Evolutionary conservation across 2,797 vertebrate species (phyloP).

Genomic region (Sternotherus odoratus): DNA sequence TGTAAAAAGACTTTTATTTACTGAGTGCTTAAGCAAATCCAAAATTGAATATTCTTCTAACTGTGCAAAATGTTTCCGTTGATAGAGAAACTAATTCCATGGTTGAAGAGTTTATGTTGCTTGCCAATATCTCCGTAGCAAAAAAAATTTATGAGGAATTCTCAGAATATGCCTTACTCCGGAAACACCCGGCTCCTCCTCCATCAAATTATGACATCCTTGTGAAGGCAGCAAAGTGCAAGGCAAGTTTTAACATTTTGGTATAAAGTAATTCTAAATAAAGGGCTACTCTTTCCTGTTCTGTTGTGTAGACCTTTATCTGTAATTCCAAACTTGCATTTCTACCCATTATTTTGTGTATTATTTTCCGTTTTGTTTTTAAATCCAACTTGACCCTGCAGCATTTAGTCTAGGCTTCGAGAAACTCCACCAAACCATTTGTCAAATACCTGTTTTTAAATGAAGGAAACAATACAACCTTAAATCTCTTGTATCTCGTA

Average conservation of each 20-base stretch:
- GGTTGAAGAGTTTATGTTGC: slow-evolving; percentile 99
- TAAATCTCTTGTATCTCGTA: background rate
- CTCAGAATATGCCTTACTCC: slow-evolving; percentile 92
- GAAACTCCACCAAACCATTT: background rate
- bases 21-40: background rate
- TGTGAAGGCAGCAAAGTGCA: slow-evolving; percentile 91
- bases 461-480: background rate
- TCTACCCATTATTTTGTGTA: background rate
- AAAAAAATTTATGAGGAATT: slow-evolving; percentile 97
- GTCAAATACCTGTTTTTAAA: background rate
- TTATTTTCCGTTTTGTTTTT: background rate
- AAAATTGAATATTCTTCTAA: slow-evolving; percentile 25
- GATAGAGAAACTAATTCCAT: slow-evolving; percentile 98
- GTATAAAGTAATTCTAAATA: background rate
- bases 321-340: background rate
- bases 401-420: background rate
- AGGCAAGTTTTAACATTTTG: slow-evolving; percentile 77
- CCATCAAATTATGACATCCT: slow-evolving; percentile 97
- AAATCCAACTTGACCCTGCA: background rate
- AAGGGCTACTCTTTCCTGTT: background rate
- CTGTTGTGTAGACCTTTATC: background rate
- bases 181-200: slow-evolving; percentile 96
- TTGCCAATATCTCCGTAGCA: slow-evolving; percentile 97
- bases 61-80: slow-evolving; percentile 40
- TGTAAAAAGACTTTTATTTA: background rate